Evolutionary conservation across 2,797 vertebrate species (phyloP), one percentile per base, ranked within the genome.

Genomic region (Mormyrops attenuatus): DNA sequence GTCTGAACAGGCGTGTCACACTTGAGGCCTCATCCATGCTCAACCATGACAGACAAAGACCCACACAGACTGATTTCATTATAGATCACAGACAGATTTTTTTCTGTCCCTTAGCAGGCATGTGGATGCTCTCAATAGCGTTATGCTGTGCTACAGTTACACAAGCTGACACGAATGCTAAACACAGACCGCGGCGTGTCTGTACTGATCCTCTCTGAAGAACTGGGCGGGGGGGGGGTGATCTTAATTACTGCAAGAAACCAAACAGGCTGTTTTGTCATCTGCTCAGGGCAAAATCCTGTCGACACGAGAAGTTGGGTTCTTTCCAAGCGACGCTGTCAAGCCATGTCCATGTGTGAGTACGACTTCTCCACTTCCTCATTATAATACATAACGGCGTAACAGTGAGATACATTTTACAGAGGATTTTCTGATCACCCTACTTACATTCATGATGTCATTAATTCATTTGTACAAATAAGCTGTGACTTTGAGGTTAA

Each of bases 331-430:
- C 90, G 96, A 99, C 30, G 96, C 97, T 26, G 98, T 99, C 91
- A 98, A 97, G 93, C 98, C 98, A 1, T 97, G 96, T 89, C 98
- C 98, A 13, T 99, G 97, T 94, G 98, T 99, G 96, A 98, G 98
- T 96, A 95, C 53, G 89, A 6, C 88, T 92, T 88, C 89, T 92
- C 91, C 89, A 50, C 91, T 88, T 2, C 91, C 15, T 92, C 92
- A 50, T 80, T n/a, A 80, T 80, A 38, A 44, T 80, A 38, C 11
- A 41, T 77, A 34, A 41, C 0, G 22, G 5, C 1, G 41, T 15
- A 1, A 30, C 22, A 73, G 2, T 73, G 63, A 44, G 66, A 20
- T 49, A 52, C 22, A n/a, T 52, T 17, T 53, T 86, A 50, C 84
- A 30, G 84, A 47, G 47, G n/a, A 52, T 86, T 26, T 30, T 34